Conservation (phyloP, 2,113 vertebrate genomes). For the Amblyopsis rosae region DNA sequence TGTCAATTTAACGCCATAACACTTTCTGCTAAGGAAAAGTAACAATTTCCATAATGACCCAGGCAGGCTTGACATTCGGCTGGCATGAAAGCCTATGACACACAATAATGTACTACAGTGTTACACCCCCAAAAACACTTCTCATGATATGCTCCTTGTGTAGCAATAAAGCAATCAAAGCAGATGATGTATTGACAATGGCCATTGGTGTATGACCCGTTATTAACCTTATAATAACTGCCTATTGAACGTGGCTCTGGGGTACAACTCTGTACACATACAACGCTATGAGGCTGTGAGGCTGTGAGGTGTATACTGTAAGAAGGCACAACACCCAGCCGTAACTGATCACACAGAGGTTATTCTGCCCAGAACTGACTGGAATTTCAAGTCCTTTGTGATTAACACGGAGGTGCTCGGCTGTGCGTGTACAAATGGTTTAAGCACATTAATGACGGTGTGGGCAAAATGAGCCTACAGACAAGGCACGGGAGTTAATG, state of each 20-base stretch:
- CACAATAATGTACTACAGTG: not conserved
- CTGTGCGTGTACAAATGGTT: slow-evolving; percentile 71
- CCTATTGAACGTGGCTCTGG: slow-evolving; percentile 16
- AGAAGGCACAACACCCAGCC: slow-evolving; percentile 32
- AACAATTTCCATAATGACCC: not conserved
- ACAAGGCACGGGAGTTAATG: slow-evolving; percentile 65
- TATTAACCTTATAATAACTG: slow-evolving; percentile 18
- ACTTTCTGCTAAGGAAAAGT: not conserved
- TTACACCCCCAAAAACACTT: not conserved
- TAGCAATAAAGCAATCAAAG: not conserved
- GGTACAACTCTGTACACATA: slow-evolving; percentile 26
- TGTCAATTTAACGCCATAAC: slow-evolving; percentile 34
- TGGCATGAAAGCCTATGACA: slow-evolving; percentile 5
- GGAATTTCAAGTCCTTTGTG: slow-evolving; percentile 68
- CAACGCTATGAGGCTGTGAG: not conserved
- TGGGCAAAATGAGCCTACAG: slow-evolving; percentile 57
- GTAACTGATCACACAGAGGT: slow-evolving; percentile 59
- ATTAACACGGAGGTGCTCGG: slow-evolving; percentile 67
- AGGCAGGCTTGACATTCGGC: slow-evolving; percentile 7
- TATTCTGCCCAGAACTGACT: slow-evolving; percentile 69
- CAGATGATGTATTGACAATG: not conserved
- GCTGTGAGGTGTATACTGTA: too few relatives aligned
- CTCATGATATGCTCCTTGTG: not conserved
- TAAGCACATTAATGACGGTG: slow-evolving; percentile 62
- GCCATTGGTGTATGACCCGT: not conserved